phyloP scores from a whole-genome alignment of 2,888 invertebrate genomes.

The Halocaridina rubra region DNA sequence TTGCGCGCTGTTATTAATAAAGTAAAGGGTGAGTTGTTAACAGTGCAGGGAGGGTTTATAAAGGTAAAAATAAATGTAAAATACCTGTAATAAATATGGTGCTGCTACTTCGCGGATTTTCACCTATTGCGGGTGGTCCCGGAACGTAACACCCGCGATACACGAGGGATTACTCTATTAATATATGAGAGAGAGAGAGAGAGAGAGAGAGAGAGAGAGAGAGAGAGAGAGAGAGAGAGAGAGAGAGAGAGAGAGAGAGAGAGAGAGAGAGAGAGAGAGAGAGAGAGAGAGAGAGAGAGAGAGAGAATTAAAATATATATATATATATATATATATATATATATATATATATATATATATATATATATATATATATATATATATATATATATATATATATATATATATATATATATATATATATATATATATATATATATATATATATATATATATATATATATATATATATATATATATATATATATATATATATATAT shows the following conservation, averaged over 20 bases:
- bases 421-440: slow-evolving; percentile 1
- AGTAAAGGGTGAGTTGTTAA: no score
- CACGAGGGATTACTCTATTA: no score
- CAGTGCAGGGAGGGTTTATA: no score
- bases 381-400: slow-evolving; percentile 24
- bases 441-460: slow-evolving; percentile 24
- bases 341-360: slow-evolving; percentile 35
- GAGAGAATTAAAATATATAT: slow-evolving; percentile 26
- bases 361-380: slow-evolving; percentile 41
- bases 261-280: slow-evolving; percentile 4
- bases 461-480: neutral
- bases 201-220: no score
- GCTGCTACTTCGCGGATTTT: no score
- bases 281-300: neutral
- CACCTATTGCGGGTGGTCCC: no score
- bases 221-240: no score
- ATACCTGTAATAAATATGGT: no score
- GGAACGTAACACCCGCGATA: no score
- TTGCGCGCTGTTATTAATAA: no score
- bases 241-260: slow-evolving; percentile 11
- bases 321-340: slow-evolving; percentile 41
- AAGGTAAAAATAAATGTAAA: no score
- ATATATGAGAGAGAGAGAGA: no score
- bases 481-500: slow-evolving; percentile 27
- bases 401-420: neutral